Evolutionary conservation across 2,797 vertebrate genomes (phyloP).

Genomic region (Lerista edwardsae): DNA sequence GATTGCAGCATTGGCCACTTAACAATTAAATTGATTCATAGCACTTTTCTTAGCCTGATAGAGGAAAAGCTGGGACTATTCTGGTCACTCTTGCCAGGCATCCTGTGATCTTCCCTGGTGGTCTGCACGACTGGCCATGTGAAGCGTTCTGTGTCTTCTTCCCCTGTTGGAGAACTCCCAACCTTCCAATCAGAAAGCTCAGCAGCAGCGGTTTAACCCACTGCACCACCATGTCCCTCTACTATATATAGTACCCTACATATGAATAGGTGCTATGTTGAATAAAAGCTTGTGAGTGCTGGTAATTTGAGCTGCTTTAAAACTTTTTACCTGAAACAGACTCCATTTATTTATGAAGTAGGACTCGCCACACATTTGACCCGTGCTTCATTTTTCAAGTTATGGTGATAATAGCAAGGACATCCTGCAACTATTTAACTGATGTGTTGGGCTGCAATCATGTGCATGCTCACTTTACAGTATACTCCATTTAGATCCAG

Average conservation of each 20-base stretch:
- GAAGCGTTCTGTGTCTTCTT: too few species aligned
- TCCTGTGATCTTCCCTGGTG: too few species aligned
- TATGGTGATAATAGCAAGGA: not conserved
- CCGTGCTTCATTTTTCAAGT: too few species aligned
- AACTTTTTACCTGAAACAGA: not conserved
- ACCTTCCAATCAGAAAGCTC: too few species aligned
- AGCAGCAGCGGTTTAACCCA: too few species aligned
- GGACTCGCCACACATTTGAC: not conserved
- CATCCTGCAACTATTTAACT: not conserved
- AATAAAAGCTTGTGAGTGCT: not conserved
- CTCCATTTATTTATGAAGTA: not conserved
- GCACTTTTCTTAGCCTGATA: not conserved
- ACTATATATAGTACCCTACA: not conserved
- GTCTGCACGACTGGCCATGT: too few species aligned
- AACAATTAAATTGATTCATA: slow-evolving; percentile 2
- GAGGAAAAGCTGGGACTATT: too few species aligned
- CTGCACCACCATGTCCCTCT: too few species aligned
- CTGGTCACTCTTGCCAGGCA: too few species aligned
- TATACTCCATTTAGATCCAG: not conserved
- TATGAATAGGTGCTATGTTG: not conserved
- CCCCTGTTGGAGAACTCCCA: too few species aligned
- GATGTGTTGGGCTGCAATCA: not conserved
- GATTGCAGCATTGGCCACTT: not conserved
- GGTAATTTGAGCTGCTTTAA: not conserved
- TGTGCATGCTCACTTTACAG: not conserved